Conservation (phyloP, 35 echinoderm and acorn worm genomes). For the Nesometra sesokonis region DNA sequence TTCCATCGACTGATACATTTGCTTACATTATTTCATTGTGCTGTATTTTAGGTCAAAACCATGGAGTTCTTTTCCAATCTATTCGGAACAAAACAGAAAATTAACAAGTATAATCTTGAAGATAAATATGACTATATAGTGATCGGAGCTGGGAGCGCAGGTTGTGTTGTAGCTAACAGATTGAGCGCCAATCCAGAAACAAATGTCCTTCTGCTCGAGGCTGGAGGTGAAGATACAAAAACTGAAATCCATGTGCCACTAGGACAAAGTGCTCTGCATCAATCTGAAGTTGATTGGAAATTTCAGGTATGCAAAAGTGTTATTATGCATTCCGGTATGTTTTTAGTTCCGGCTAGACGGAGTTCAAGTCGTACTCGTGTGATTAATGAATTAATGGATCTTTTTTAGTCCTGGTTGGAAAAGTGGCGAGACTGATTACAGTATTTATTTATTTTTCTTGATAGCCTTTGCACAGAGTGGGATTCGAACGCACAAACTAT, state of each 20-base stretch:
- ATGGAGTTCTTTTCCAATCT: background rate
- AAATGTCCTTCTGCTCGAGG: background rate
- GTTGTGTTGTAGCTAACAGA: background rate
- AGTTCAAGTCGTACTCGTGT: too few relatives aligned
- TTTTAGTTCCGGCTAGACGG: too few relatives aligned
- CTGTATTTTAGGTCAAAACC: background rate
- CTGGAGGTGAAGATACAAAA: background rate
- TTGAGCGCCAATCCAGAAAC: background rate
- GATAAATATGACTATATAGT: background rate
- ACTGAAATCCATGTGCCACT: background rate
- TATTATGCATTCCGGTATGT: too few relatives aligned
- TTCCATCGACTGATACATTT: too few relatives aligned
- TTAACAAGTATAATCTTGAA: background rate
- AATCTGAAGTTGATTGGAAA: background rate
- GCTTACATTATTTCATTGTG: too few relatives aligned
- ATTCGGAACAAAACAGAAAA: background rate
- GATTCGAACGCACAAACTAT: too few relatives aligned
- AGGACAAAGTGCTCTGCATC: background rate
- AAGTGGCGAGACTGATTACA: too few relatives aligned
- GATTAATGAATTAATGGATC: too few relatives aligned
- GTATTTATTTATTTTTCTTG: too few relatives aligned
- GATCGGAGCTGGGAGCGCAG: background rate
- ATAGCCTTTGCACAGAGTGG: too few relatives aligned
- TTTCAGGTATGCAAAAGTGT: background rate
- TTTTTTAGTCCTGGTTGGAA: too few relatives aligned